Percentiles rank a stretch among this genome's conserved stretches.
Evolutionary conservation across 2,113 vertebrate genomes (phyloP).

Genomic region (Elgaria multicarinata): DNA sequence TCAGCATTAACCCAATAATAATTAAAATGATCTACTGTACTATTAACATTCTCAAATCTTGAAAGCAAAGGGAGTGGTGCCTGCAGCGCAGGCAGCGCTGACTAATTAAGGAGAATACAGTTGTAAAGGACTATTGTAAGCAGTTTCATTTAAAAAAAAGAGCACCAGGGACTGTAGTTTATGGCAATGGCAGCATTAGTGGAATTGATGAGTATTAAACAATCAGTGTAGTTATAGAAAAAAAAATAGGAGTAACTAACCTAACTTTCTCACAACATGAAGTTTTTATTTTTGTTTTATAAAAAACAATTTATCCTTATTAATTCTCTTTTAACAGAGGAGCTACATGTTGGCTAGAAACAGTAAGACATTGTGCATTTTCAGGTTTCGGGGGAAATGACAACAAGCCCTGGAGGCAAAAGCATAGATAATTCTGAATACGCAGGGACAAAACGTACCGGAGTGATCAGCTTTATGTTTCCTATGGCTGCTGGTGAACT

Average conservation of each 20-base stretch:
- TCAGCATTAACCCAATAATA: constrained; percentile 81
- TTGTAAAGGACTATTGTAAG: constrained; percentile 76
- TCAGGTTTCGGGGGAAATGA: constrained; percentile 31
- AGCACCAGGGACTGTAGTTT: constrained; percentile 63
- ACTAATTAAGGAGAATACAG: constrained; percentile 78
- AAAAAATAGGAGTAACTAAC: constrained; percentile 40
- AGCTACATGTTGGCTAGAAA: neutral
- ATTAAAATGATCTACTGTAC: constrained; percentile 83
- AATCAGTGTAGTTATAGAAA: constrained; percentile 37
- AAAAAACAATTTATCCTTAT: constrained; percentile 6
- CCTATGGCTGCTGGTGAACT: neutral
- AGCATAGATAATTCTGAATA: constrained; percentile 26
- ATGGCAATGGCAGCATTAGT: constrained; percentile 33
- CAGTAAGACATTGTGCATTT: constrained; percentile 51
- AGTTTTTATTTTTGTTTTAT: constrained; percentile 25
- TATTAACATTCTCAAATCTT: constrained; percentile 84
- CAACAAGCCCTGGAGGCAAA: constrained; percentile 49
- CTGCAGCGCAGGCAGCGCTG: constrained; percentile 71
- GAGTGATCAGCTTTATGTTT: neutral
- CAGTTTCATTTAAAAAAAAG: constrained; percentile 62
- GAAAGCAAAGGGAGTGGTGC: constrained; percentile 78
- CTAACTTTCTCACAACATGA: constrained; percentile 22
- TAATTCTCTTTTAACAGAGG: constrained; percentile 22
- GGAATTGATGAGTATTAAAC: constrained; percentile 58
- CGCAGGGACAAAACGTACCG: neutral